A percentile compares a stretch with the other conserved stretches of the same genome.
Conservation (phyloP, 2,113 vertebrate genomes). For the Physeter macrocephalus region DNA sequence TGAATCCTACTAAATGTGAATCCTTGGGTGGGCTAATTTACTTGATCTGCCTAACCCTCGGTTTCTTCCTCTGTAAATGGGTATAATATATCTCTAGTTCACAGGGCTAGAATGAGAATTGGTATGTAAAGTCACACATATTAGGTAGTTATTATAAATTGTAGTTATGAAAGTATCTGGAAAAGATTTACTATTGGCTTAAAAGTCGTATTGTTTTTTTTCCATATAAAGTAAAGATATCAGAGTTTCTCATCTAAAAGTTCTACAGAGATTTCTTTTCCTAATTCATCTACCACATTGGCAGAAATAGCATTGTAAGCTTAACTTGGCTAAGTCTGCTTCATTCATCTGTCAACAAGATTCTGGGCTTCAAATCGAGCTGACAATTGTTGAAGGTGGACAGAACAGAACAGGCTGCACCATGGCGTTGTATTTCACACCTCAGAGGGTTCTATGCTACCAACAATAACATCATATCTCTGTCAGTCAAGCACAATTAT, state of each 20-base stretch:
- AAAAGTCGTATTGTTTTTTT: background rate
- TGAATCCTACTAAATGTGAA: background rate
- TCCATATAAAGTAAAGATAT: slow-evolving; percentile 12
- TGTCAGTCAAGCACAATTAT: slow-evolving; percentile 46
- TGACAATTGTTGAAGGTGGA: slow-evolving; percentile 47
- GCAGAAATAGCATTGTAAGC: slow-evolving; percentile 12
- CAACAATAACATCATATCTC: slow-evolving; percentile 56
- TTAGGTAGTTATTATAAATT: background rate
- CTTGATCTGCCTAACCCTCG: background rate
- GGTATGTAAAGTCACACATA: background rate
- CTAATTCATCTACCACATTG: slow-evolving; percentile 60
- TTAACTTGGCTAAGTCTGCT: slow-evolving; percentile 36
- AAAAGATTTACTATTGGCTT: slow-evolving; percentile 14
- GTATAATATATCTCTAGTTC: background rate
- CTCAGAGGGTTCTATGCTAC: slow-evolving; percentile 25
- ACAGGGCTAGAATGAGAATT: background rate
- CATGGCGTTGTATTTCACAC: background rate
- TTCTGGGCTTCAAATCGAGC: slow-evolving; percentile 20
- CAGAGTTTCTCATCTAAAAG: slow-evolving; percentile 27
- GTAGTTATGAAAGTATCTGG: background rate
- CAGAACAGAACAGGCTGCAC: background rate
- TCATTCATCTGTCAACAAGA: slow-evolving; percentile 57
- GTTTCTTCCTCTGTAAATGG: background rate
- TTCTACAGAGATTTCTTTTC: slow-evolving; percentile 13
- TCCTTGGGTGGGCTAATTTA: background rate